Evolutionary conservation across 2,797 vertebrate species (phyloP), one percentile per base, ranked within the genome.

Genomic region (Falco biarmicus): DNA sequence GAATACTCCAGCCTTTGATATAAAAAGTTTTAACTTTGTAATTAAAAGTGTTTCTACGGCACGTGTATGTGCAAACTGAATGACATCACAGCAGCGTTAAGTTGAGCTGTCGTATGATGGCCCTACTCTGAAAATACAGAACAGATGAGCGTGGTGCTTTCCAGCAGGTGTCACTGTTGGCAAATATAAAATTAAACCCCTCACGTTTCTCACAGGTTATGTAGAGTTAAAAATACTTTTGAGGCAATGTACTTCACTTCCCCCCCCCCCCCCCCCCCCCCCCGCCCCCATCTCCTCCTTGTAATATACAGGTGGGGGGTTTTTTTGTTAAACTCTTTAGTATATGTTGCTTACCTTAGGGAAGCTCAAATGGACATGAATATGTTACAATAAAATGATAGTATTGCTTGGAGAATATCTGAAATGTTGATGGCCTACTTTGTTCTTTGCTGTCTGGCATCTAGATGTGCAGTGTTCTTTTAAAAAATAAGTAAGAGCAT

Each of bases 151-250:
- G 41, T 28, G 50, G 39, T 24, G 51, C 88, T 96, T 95, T 97
- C 98, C 98, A 98, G 98, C 96, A 96, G 98, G 97, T 98, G 98
- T 98, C 98, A 97, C 98, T 98, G 96, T 98, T 98, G 97, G 98
- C 98, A 98, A 98, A 95, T 97, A 94, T 65, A 98, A 98, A 97
- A 91, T 84, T 19, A 85, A 31, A 95, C 60, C 88, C 50, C 87
- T 45, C 39, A 26, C 24, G 1, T 32, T 95, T 84, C 29, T 34
- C 57, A 57, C 78, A 85, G 83, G 15, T 78, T 71, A 34, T 14
- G 41, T 14, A 56, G 81, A 94, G 77, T 83, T 89, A 70, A 92
- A 81, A 82, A 28, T 56, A 6, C 26, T 76, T 80, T 19, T 47
- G 54, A 26, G 63, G 10, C 10, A 11, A 48, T 59, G 29, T 29